phyloP scores from a whole-genome alignment of 2,113 vertebrate genomes.

The Eudyptes chrysolophus region DNA sequence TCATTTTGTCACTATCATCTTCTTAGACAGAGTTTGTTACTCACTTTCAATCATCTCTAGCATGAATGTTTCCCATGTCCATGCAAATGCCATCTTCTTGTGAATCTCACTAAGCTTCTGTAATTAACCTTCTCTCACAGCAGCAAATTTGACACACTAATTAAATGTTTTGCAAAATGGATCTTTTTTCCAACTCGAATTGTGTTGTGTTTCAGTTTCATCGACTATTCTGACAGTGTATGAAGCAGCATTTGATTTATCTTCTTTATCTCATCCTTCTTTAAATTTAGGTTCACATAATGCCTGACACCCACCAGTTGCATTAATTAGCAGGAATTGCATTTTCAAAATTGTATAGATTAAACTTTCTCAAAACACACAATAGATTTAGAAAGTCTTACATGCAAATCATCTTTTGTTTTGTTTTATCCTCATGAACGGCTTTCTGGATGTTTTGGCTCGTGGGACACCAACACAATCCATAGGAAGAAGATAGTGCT shows the following conservation, averaged over 20 bases:
- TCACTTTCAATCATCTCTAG: neutral
- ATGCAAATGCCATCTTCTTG: neutral
- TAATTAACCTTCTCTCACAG: neutral
- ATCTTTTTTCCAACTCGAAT: neutral
- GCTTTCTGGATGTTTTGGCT: neutral
- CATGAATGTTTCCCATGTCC: neutral
- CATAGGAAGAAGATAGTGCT: neutral
- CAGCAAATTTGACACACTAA: neutral
- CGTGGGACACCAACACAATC: neutral
- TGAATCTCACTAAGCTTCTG: neutral
- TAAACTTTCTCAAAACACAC: neutral
- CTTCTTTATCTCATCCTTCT: neutral
- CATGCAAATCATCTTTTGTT: neutral
- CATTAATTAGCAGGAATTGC: neutral
- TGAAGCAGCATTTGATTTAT: neutral
- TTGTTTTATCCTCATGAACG: neutral
- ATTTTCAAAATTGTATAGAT: neutral
- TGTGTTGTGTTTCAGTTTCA: neutral
- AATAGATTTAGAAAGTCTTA: neutral
- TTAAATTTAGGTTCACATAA: neutral
- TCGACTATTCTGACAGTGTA: rapidly evolving
- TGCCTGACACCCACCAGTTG: neutral
- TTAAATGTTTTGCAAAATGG: neutral
- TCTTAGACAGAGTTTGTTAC: neutral
- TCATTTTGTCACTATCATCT: neutral